phyloP scores from a whole-genome alignment of 2,888 invertebrate genomes.

The Elysia crispata region DNA sequence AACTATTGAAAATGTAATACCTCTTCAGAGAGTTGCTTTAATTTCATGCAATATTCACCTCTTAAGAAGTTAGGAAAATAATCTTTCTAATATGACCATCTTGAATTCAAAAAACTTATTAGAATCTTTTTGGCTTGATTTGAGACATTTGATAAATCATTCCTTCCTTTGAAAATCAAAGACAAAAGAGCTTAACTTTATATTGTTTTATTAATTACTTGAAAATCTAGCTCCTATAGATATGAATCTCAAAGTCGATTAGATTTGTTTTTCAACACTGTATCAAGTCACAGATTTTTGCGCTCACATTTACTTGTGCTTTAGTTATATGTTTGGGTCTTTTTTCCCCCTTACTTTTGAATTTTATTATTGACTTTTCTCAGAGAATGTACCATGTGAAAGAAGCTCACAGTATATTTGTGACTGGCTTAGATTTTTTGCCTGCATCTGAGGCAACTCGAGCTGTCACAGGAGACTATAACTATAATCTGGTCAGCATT shows the following conservation, averaged over 20 bases:
- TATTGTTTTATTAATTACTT: too few relatives aligned
- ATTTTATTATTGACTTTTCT: background rate
- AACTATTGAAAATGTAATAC: too few relatives aligned
- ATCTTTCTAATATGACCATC: too few relatives aligned
- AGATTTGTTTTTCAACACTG: background rate
- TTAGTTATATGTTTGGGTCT: background rate
- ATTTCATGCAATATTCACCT: too few relatives aligned
- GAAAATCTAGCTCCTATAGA: too few relatives aligned
- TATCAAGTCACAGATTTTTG: background rate
- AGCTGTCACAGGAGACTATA: constrained; percentile 79
- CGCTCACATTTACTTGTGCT: background rate
- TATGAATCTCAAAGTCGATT: background rate
- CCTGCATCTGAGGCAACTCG: constrained; percentile 79
- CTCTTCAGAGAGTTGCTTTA: too few relatives aligned
- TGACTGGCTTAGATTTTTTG: constrained; percentile 96
- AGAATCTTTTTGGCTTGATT: too few relatives aligned
- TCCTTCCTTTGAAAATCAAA: too few relatives aligned
- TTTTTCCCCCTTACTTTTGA: background rate
- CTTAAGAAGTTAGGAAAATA: too few relatives aligned
- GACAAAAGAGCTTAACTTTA: too few relatives aligned
- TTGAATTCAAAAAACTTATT: too few relatives aligned
- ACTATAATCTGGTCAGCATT: constrained; percentile 94
- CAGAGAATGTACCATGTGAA: constrained; percentile 89
- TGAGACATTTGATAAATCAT: too few relatives aligned
- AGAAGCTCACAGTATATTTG: constrained; percentile 95